Base-by-base conservation (phyloP, 2,113 vertebrate species). In the Crocuta crocuta region DNA sequence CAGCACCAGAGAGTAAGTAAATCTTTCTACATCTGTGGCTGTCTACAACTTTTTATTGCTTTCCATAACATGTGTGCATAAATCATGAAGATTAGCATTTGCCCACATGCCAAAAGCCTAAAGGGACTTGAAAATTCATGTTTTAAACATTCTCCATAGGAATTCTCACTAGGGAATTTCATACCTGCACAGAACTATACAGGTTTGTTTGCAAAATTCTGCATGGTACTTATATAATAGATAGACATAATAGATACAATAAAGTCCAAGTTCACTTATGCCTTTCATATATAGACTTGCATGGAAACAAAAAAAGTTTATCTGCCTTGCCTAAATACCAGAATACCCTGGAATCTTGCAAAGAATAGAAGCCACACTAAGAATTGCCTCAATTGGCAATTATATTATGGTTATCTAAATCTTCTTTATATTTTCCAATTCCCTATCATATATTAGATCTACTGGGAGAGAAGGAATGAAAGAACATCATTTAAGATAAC, bases 381-480 rank as follows among this genome's bases (percentile, higher is more conserved):
- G n/a, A 88, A 83, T 3, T 79, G 45, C 10, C 66, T 85, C 31
- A 24, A 84, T 0, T 55, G 35, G 24, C 65, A 97, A 85, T 53
- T 73, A 73, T 53, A 96, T 13, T 90, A 53, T 17, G 2, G 26
- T 58, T 97, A 58, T 96, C 78, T 91, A 80, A 93, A 85, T 82
- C 48, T 80, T 97, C 81, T 85, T 95, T 76, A 53, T 55, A 90
- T 33, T 89, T 95, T 79, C 33, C 65, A 96, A 74, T 35, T 90
- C 78, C 45, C 68, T 45, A 91, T n/a, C 15, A 35, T 48, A 63
- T 33, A 92, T 78, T 91, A 80, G 68, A 76, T 78, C 45, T 78
- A 93, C 0, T 61, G 45, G 65, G 6, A 96, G 24, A 87, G 3
- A 21, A 2, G 10, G 9, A 68, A 74, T 58, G 35, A 87, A 33